Percentiles rank a stretch among this genome's conserved stretches.
Conservation (phyloP, 2,113 vertebrate genomes). For the Miniopterus natalensis region DNA sequence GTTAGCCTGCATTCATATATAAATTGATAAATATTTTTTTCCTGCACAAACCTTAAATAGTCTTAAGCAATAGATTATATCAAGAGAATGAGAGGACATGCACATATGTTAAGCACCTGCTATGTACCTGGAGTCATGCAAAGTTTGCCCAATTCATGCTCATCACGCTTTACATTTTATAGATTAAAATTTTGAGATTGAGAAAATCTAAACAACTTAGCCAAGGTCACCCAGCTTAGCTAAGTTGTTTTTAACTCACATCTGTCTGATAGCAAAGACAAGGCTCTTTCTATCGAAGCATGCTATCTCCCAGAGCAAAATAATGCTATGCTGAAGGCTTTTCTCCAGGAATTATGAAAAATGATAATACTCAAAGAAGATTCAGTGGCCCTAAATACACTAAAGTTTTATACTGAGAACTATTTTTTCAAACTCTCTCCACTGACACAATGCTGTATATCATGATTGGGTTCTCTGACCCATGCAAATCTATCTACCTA, state of each 20-base stretch:
- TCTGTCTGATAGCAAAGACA: background rate
- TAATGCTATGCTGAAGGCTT: background rate
- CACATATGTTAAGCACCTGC: background rate
- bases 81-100: background rate
- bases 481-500: background rate
- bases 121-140: background rate
- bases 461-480: background rate
- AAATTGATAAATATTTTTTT: background rate
- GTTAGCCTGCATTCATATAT: background rate
- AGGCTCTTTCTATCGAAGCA: background rate
- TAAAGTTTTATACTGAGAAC: background rate
- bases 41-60: background rate
- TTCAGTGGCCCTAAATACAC: background rate
- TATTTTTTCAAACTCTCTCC: background rate
- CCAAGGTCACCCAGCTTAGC: background rate
- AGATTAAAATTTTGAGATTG: background rate
- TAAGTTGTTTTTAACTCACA: background rate
- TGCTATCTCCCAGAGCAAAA: background rate
- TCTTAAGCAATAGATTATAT: conserved; percentile 3
- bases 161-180: background rate
- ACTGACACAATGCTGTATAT: background rate
- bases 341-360: background rate
- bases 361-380: background rate
- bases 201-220: background rate
- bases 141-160: background rate